These are phyloP conservation scores for Trissonchulus sp. DNA, from an alignment of 2,888 invertebrate genomes.

Conservation along the genomic window DNA sequence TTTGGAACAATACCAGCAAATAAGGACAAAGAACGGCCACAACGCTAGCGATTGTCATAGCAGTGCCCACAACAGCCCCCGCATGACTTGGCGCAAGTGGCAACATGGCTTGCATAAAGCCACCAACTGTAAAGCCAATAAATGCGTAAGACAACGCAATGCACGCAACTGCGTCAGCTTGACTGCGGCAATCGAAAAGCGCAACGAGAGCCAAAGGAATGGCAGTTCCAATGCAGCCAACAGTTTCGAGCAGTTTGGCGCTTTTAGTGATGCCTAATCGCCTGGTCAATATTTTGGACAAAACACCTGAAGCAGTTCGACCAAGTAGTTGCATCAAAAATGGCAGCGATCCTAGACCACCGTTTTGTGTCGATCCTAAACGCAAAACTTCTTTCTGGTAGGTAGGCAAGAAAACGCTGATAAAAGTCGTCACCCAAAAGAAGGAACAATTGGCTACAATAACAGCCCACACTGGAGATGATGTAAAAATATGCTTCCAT, in stretches of 20 bases:
- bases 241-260: neutral
- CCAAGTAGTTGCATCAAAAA: neutral
- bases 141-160: neutral
- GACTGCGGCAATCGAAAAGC: conserved; percentile 6
- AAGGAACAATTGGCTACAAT: neutral
- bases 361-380: neutral
- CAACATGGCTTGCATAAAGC: conserved; percentile 3
- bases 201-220: neutral
- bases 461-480: neutral
- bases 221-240: conserved; percentile 4
- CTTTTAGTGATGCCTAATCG: neutral
- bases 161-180: conserved; percentile 10
- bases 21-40: neutral
- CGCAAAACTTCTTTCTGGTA: neutral
- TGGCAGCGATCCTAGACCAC: neutral
- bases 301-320: neutral
- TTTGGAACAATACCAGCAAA: neutral
- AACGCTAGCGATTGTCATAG: neutral
- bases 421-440: neutral
- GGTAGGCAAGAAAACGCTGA: neutral
- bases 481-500: neutral
- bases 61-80: neutral
- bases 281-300: neutral
- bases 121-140: conserved; percentile 20
- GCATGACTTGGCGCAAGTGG: conserved; percentile 2